Evolutionary conservation across 2,888 invertebrate genomes (phyloP), one percentile per base, ranked within the genome.

Genomic region (Sipha maydis): DNA sequence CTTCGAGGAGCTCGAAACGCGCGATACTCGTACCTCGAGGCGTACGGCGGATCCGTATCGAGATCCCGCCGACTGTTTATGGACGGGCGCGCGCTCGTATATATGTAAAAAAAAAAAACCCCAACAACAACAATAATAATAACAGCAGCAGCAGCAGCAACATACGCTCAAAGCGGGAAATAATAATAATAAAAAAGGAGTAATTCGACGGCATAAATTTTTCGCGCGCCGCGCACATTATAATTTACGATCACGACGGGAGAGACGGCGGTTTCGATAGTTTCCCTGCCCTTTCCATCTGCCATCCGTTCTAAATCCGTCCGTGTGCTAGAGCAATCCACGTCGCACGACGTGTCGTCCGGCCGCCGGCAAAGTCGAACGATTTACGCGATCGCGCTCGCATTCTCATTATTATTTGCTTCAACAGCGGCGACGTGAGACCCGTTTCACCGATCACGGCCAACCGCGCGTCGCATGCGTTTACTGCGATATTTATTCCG

Each of bases 181-280:
- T 14, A 14, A 48, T 48, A 11, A 14, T 7, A 21, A 61, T 2
- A 61, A 61, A 61, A 25, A 61, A 61, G 5, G 25, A 41, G 11
- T 5, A 61, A 25, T 61, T 61, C 3, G 61, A 7, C 61, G 61
- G 61, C 61, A 21, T 21, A 61, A 61, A 25, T 61, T 69, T 69
- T 69, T 69, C 28, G 69, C 69, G 69, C 69, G 69, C 69, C 69
- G 9, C 69, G 28, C 69, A 28, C 69, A 25, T 61, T 69, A 69
- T 69, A 69, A 69, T 69, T 69, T 69, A 69, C 69, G 25, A 69
- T 69, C 69, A 11, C 69, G 69, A 69, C 69, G 69, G 69, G 69
- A 3, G 69, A 61, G 61, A 3, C 69, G 28, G n/a, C 11, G 28
- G 28, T 69, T 11, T 25, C 25, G 25, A 61, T 61, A 14, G 61